Evolutionary conservation across 2,113 vertebrate species (phyloP), one percentile per base, ranked within the genome.

Genomic region (Strix aluco): DNA sequence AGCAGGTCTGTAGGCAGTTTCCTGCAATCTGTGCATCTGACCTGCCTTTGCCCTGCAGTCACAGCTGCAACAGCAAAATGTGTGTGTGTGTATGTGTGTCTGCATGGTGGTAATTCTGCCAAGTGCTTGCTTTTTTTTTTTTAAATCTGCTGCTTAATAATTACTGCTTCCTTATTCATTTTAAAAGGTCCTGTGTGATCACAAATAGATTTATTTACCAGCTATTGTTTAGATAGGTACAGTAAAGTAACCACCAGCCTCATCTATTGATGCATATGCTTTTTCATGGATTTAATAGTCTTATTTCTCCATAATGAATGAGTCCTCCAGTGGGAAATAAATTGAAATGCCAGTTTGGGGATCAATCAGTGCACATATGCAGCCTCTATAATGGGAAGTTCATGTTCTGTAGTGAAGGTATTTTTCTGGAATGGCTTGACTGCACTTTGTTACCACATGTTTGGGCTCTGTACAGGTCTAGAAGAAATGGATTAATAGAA

Each of bases 281-380:
- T 94, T 90, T 94, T 96, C 91, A 94, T 82, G 78, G 84, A 86
- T 95, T 94, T 96, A 95, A 97, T 94, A 49, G 71, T 66, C 92
- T 95, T 91, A 66, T 88, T 92, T 69, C 73, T 95, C 67, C 18
- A 4, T 94, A 95, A 95, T 88, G 78, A 95, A 94, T 82, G 91
- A 94, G 58, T 91, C 26, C 63, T 85, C 93, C 71, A 52, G 92
- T 44, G 92, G 95, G 94, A 95, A 95, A 96, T 85, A 81, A 87
- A 95, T 87, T 46, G 70, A 81, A 91, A 95, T 80, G 74, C 81
- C 78, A 88, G 81, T 90, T 63, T 94, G 67, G 70, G 89, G 89
- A 95, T 97, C 94, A 92, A 66, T 97, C 89, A 90, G 54, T 30
- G 63, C 44, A 57, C 47, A 59, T 36, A 58, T 16, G 67, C 61